These are phyloP conservation scores for Porites australiensis DNA, from an alignment of 64 coral and sea anemone genomes.

Conservation along the genomic window DNA sequence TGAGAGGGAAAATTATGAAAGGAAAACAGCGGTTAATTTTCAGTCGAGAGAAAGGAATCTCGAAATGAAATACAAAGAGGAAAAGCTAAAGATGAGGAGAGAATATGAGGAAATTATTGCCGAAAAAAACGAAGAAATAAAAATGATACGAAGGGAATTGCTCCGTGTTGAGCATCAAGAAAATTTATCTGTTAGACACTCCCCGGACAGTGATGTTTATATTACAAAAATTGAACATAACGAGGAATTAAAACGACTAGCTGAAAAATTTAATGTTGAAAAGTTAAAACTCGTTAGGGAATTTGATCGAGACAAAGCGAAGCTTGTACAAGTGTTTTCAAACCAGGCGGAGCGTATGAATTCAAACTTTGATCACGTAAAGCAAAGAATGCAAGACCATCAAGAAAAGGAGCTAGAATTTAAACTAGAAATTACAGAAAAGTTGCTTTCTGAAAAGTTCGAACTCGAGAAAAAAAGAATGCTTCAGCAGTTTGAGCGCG, in stretches of 20 bases:
- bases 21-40: neutral
- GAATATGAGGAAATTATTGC: slow-evolving; percentile 58
- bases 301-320: slow-evolving; percentile 73
- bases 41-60: neutral
- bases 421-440: slow-evolving; percentile 69
- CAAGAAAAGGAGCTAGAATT: slow-evolving; percentile 57
- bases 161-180: slow-evolving; percentile 7
- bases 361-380: slow-evolving; percentile 32
- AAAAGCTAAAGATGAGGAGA: slow-evolving; percentile 43
- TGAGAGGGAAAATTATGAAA: neutral
- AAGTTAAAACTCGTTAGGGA: slow-evolving; percentile 61
- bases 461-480: slow-evolving; percentile 43
- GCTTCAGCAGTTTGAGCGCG: slow-evolving; percentile 55
- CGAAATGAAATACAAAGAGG: slow-evolving; percentile 56
- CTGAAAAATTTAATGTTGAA: slow-evolving; percentile 41
- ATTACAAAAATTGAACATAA: slow-evolving; percentile 31
- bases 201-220: slow-evolving; percentile 25
- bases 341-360: slow-evolving; percentile 36
- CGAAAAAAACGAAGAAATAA: slow-evolving; percentile 70
- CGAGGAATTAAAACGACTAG: slow-evolving; percentile 26
- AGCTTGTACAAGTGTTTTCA: slow-evolving; percentile 56
- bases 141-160: slow-evolving; percentile 50
- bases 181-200: slow-evolving; percentile 17
- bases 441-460: slow-evolving; percentile 52
- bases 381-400: slow-evolving; percentile 37